Evolutionary conservation across 2,113 vertebrate species (phyloP).

Genomic region (Oenanthe melanoleuca): DNA sequence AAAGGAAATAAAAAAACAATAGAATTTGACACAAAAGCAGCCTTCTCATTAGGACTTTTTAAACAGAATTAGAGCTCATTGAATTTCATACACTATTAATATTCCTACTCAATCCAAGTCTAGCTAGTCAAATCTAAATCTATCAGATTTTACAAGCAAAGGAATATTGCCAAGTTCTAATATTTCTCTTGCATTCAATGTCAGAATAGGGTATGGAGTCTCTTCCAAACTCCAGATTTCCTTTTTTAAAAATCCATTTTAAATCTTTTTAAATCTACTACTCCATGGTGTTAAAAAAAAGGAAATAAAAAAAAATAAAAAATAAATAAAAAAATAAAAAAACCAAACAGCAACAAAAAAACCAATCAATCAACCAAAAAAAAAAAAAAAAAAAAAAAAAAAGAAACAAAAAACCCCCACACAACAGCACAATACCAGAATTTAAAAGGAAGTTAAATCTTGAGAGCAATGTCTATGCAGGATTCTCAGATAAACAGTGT

Average conservation of each 20-base stretch:
- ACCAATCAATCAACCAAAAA: not conserved
- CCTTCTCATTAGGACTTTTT: slow-evolving; percentile 62
- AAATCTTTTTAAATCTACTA: not conserved
- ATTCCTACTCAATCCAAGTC: slow-evolving; percentile 38
- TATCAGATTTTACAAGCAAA: slow-evolving; percentile 54
- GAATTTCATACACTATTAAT: slow-evolving; percentile 59
- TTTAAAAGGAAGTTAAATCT: slow-evolving; percentile 13
- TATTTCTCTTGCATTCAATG: slow-evolving; percentile 24
- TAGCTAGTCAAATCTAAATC: slow-evolving; percentile 58
- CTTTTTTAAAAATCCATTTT: not conserved
- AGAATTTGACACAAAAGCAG: slow-evolving; percentile 48
- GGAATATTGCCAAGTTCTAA: slow-evolving; percentile 50
- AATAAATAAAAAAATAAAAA: too few species aligned
- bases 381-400: not conserved
- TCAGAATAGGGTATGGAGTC: not conserved
- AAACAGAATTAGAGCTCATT: slow-evolving; percentile 53
- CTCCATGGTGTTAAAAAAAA: not conserved
- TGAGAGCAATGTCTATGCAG: not conserved
- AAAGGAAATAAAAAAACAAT: slow-evolving; percentile 40
- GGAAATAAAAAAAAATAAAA: too few species aligned
- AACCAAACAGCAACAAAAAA: too few species aligned
- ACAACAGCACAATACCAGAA: not conserved
- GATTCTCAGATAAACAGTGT: not conserved
- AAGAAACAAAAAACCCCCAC: not conserved
- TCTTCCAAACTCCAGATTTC: slow-evolving; percentile 23